Conservation (phyloP, 1,140 invertebrate genomes). For the Aphaenogaster rudis region DNA sequence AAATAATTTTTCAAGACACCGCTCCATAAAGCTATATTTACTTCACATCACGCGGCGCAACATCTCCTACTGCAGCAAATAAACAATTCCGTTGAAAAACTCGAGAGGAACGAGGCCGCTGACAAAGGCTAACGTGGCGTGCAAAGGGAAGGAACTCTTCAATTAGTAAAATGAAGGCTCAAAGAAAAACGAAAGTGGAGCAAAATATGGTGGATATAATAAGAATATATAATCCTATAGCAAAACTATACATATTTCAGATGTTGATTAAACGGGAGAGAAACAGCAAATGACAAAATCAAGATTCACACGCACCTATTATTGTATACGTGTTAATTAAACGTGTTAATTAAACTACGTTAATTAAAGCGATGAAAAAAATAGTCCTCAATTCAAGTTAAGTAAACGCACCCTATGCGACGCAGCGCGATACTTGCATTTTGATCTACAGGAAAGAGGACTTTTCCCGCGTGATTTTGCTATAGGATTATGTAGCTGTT, state of each 20-base stretch:
- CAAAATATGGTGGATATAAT: background rate
- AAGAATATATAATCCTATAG: no score
- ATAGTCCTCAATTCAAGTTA: background rate
- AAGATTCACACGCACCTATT: background rate
- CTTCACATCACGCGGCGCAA: background rate
- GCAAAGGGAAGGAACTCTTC: slow-evolving; percentile 8
- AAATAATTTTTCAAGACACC: background rate
- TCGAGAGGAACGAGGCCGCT: background rate
- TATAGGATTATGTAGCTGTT: no score
- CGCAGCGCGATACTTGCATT: background rate
- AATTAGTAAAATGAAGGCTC: slow-evolving; percentile 21
- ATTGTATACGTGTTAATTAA: background rate
- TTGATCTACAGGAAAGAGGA: background rate
- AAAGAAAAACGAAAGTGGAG: slow-evolving; percentile 12
- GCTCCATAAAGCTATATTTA: background rate
- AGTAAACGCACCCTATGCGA: background rate
- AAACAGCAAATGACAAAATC: background rate
- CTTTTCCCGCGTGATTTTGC: background rate
- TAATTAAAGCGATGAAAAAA: background rate
- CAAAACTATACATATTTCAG: background rate
- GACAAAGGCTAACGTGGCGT: slow-evolving; percentile 24
- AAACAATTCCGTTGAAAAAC: slow-evolving; percentile 19
- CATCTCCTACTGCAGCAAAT: background rate
- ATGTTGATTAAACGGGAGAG: slow-evolving; percentile 11
- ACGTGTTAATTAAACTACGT: background rate